Evolutionary conservation across 2,888 invertebrate genomes (phyloP), one percentile per base, ranked within the genome.

Genomic region (Drosophila trichaetosa): DNA sequence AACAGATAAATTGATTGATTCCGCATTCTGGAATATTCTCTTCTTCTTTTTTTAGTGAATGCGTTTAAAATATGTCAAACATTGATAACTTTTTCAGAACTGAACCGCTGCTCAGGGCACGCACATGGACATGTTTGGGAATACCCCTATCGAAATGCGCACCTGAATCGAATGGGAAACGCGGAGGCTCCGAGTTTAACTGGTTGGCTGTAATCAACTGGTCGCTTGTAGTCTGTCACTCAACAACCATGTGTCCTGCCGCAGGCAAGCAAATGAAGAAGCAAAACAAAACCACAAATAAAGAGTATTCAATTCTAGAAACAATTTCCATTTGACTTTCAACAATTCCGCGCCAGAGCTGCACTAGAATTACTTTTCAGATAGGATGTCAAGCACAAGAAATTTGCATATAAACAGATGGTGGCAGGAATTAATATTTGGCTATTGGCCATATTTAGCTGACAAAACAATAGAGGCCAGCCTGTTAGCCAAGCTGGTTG

Each of bases 401-500:
- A 82, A 84, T 88, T 88, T 83, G 89, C 84, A 88, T 86, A 88
- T 79, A 86, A 82, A 71, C 73, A 76, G 82, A 75, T 83, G 76
- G 68, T 21, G 70, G 68, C 77, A 80, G 85, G 85, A 86, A 89
- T 86, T 86, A 86, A 89, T 86, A 86, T 86, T 86, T 86, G 89
- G 85, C 82, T 89, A 86, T 86, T 82, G 87, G 87, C 85, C 85
- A 87, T 86, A 86, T 86, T 87, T 78, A 89, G 89, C 80, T 84
- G 85, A 86, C 89, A 86, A 71, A 87, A 86, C 85, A 86, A 86
- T 86, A 84, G 89, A 73, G 65, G 73, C 68, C 51, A 49, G 53
- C 48, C 64, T 58, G 53, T 46, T 57, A 27, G 46, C 31, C 48
- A 58, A 48, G 69, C 42, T 51, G 38, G 33, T 56, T 51, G 49